Percentiles rank a stretch among this genome's conserved stretches.
Evolutionary conservation across 2,113 vertebrate genomes (phyloP).

Genomic region (Megaceryle torquata): DNA sequence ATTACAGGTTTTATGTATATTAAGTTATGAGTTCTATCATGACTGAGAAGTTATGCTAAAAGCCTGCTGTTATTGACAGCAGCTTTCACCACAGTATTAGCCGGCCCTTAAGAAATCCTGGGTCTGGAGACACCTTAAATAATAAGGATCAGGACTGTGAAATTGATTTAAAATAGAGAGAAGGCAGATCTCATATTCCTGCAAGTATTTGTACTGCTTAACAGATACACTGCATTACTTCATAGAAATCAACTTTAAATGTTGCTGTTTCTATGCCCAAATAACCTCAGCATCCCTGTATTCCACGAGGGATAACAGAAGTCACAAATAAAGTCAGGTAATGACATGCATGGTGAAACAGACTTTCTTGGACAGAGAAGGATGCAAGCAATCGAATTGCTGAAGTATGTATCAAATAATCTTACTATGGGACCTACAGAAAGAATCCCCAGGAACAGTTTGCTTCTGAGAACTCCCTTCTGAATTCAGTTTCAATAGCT

Average conservation of each 20-base stretch:
- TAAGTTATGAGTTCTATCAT: not conserved
- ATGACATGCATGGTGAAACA: not conserved
- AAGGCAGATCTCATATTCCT: not conserved
- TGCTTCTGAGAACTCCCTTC: constrained; percentile 22
- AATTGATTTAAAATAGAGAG: constrained; percentile 22
- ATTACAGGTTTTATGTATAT: not conserved
- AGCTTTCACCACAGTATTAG: not conserved
- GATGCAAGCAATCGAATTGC: not conserved
- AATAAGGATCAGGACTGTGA: not conserved
- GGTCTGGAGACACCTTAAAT: not conserved
- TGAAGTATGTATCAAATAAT: not conserved
- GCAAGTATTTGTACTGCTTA: not conserved
- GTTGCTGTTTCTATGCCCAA: not conserved
- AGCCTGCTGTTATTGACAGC: not conserved
- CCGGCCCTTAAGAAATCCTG: not conserved
- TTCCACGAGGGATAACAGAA: not conserved
- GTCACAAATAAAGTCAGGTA: not conserved
- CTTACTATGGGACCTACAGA: not conserved
- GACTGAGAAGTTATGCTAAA: not conserved
- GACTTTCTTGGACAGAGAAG: not conserved
- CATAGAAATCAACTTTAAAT: not conserved
- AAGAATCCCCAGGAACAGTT: constrained; percentile 11
- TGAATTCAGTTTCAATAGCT: constrained; percentile 30
- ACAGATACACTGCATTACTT: not conserved
- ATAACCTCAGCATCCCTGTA: not conserved